A percentile compares a stretch with the other conserved stretches of the same genome.
Conservation (phyloP, 1,140 invertebrate genomes). For the Aphelinus certus region DNA sequence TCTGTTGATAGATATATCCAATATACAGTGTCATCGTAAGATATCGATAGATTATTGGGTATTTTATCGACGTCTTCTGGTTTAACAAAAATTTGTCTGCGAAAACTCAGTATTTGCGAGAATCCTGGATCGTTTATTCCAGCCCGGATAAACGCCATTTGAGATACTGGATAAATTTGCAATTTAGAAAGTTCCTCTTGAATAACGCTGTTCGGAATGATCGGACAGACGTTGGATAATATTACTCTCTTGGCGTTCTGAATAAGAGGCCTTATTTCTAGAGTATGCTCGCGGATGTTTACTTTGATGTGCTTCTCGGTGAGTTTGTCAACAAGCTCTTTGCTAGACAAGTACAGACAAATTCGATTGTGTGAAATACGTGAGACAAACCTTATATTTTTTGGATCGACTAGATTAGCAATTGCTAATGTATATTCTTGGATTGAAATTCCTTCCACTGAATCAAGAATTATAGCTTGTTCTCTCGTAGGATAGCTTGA, state of each 20-base stretch:
- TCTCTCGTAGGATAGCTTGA: not conserved
- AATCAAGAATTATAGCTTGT: not conserved
- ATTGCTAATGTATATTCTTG: not conserved
- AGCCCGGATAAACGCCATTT: not conserved
- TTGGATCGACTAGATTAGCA: not conserved
- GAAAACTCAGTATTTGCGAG: not conserved
- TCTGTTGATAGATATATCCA: not conserved
- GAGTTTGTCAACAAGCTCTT: not conserved
- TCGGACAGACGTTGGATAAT: not conserved
- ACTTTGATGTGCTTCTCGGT: not conserved
- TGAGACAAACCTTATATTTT: not conserved
- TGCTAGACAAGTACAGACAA: not conserved
- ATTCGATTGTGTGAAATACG: not conserved
- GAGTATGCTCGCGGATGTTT: not conserved
- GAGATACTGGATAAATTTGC: not conserved
- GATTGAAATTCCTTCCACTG: not conserved
- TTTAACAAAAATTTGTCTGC: not conserved
- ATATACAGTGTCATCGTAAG: not conserved
- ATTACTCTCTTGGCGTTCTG: conserved; percentile 9
- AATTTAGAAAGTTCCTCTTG: not conserved
- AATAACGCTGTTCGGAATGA: conserved; percentile 5
- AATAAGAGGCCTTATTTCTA: conserved; percentile 3
- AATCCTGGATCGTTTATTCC: not conserved
- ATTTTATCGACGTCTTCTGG: not conserved
- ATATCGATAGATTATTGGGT: not conserved